Evolutionary conservation across 2,888 invertebrate genomes (phyloP), one percentile per base, ranked within the genome.

Genomic region (Blera fallax): DNA sequence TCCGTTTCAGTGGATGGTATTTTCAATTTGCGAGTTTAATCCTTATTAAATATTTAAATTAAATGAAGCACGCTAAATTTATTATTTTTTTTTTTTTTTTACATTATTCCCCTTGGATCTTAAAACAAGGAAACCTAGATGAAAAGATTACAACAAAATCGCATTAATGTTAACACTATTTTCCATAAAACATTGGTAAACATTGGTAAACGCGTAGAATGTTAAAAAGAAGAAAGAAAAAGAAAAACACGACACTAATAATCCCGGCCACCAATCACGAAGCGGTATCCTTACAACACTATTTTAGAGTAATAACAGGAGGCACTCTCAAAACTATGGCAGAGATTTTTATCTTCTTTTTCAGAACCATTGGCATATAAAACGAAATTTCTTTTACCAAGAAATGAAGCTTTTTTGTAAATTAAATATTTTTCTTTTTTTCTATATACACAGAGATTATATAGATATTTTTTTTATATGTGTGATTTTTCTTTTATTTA

Each of bases 1-100:
- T 83, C 83, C 83, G 52, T 78, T 67, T 52, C 18, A 77, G 58
- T 73, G 67, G 70, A 77, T 67, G 69, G 67, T 69, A 29, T 67
- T 52, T 50, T 48, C 24, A 37, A 29, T 67, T 67, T 76, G 37
- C 76, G 27, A 76, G 45, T 48, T 77, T 60, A 60, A 56, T 64
- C 76, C 64, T 45, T 52, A 56, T 29, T 50, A 21, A 27, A 40
- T 16, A 21, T 29, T 29, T 40, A 21, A 24, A 14, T 48, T 16
- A 29, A 7, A 14, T 21, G 40, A 70, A 74, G 56, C 50, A 50
- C 64, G 45, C 52, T 62, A 32, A 11, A 50, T 56, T 52, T 54
- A 37, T 48, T 64, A 54, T 64, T 60, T 27, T 32, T 18, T 2
- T 48, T 65, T 34, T 65, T 18, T 48, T 48, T 65, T 10, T 40